Evolutionary conservation across 2,113 vertebrate genomes (phyloP), one percentile per base, ranked within the genome.

Genomic region (Calyptommatus sinebrachiatus): DNA sequence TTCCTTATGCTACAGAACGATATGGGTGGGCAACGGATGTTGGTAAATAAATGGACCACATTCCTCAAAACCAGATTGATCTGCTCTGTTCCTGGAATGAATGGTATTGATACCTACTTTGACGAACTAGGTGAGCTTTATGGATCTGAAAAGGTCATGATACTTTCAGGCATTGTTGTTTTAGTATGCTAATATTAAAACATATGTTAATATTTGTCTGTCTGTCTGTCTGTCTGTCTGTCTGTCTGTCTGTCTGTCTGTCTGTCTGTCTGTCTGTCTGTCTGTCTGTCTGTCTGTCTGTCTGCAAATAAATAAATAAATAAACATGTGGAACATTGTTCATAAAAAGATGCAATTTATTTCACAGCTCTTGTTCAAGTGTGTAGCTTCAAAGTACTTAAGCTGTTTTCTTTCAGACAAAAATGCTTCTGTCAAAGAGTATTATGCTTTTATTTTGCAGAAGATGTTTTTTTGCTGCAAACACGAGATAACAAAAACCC

Each of bases 11-110:
- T 22, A 18, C 92, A 99, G 98, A 99, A 98, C 89, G 98, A 99
- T 46, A 92, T 96, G 84, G 98, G 98, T 84, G 98, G 98, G 70
- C 98, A 97, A 84, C 92, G 98, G 77, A 95, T 98, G 94, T 92
- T 99, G 1, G 97, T 99, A 87, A 98, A 99, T 76, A 98, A 97
- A 86, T 99, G 98, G 97, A 97, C 95, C 79, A 98, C 97, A 18
- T 98, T 99, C 89, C 94, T 97, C 35, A 99, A 99, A 93, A 94
- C 97, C 0, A 96, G 97, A 18, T 93, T 99, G 11, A 93, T 98
- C 86, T 99, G 98, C 89, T 99, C 98, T 21, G 98, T 99, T 75
- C 95, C 97, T 0, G 98, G 98, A 62, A 90, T 89, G 71, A 97
- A 98, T 0, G 97, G 98, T 87, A 99, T 99, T 57, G 96, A 98